Evolutionary conservation across 2,797 vertebrate genomes (phyloP).

Genomic region (Thaleichthys pacificus): DNA sequence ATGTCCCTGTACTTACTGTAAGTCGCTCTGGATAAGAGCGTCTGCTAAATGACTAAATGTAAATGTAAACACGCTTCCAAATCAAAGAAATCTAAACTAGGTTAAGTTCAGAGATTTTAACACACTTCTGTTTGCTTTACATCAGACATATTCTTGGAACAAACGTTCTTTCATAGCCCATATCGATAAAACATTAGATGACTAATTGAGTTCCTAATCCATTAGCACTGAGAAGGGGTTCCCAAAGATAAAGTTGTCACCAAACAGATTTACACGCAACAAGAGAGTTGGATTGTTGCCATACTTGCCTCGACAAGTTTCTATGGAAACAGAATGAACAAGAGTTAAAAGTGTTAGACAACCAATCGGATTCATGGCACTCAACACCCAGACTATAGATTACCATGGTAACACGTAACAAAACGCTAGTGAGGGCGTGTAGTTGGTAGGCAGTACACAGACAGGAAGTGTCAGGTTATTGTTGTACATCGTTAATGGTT

Average conservation of each 20-base stretch:
- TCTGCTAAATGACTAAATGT: too few relatives aligned
- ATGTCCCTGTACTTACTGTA: too few relatives aligned
- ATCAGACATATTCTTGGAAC: conserved; percentile 16
- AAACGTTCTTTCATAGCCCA: conserved; percentile 30
- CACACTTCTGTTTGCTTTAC: conserved; percentile 15
- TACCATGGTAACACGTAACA: conserved; percentile 38
- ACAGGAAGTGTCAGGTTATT: background rate
- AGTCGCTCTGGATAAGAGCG: too few relatives aligned
- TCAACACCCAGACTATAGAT: conserved; percentile 31
- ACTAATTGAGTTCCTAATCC: conserved; percentile 34
- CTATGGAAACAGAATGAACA: conserved; percentile 91
- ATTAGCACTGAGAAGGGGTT: conserved; percentile 55
- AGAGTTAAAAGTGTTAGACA: conserved; percentile 70
- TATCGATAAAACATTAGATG: conserved; percentile 41
- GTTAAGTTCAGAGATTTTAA: background rate
- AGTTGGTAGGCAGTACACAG: too few relatives aligned
- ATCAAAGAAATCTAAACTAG: background rate
- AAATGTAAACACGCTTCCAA: conserved; percentile 11
- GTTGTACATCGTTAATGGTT: background rate
- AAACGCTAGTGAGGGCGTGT: conserved; percentile 17
- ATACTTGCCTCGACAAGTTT: conserved; percentile 99
- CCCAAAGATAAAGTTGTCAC: conserved; percentile 70
- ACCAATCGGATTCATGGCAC: conserved; percentile 33
- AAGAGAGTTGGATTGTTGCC: conserved; percentile 58
- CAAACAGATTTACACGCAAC: conserved; percentile 67